These are phyloP conservation scores for Erebia ligea DNA, from an alignment of 2,888 invertebrate genomes.

Conservation along the genomic window DNA sequence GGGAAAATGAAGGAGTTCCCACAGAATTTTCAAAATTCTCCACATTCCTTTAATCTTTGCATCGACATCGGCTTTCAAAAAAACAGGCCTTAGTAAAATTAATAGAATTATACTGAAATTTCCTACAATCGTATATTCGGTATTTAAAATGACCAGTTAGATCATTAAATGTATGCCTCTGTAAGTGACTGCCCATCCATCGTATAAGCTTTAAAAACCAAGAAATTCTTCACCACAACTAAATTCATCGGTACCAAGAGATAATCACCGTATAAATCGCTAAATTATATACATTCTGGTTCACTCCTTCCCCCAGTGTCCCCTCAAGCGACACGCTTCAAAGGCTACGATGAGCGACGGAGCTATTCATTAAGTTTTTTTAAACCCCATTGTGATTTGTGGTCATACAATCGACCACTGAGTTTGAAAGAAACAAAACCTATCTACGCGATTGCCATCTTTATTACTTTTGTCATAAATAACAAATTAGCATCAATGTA, in stretches of 20 bases:
- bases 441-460: constrained; percentile 2
- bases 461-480: background rate
- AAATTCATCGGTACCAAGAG: constrained; percentile 28
- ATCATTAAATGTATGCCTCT: background rate
- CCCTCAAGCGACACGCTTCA: constrained; percentile 53
- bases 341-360: constrained; percentile 48
- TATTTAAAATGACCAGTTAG: background rate
- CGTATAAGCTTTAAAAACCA: constrained; percentile 8
- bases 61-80: no score
- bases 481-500: background rate
- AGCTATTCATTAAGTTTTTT: constrained; percentile 62
- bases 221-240: constrained; percentile 27
- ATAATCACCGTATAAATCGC: constrained; percentile 36
- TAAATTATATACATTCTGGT: constrained; percentile 47
- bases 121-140: no score
- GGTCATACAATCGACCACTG: constrained; percentile 29
- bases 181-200: constrained; percentile 1
- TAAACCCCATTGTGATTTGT: constrained; percentile 50
- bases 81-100: no score
- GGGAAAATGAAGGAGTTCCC: no score
- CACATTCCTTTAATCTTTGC: no score
- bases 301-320: constrained; percentile 44
- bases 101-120: no score
- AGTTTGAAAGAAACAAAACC: background rate
- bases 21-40: no score